These are phyloP conservation scores for Hippolais icterina DNA, from an alignment of 2,113 vertebrate genomes.

Conservation along the genomic window DNA sequence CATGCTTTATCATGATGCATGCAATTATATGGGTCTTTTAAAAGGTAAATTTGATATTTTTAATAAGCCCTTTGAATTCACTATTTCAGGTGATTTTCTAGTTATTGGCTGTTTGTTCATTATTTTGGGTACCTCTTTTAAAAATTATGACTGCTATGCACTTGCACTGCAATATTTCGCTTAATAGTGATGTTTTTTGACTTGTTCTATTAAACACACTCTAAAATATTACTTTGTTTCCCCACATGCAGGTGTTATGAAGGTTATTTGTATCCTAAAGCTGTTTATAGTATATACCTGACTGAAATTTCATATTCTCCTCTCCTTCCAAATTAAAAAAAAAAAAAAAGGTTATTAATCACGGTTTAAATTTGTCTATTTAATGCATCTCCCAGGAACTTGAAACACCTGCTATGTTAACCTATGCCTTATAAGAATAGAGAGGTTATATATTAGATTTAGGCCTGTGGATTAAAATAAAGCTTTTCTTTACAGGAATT, in stretches of 20 bases:
- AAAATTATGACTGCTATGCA: conserved; percentile 15
- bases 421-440: conserved; percentile 35
- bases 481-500: conserved; percentile 40
- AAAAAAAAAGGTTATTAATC: not conserved
- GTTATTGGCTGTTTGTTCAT: conserved; percentile 54
- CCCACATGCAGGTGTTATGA: not conserved
- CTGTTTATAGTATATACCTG: not conserved
- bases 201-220: conserved; percentile 26
- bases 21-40: not conserved
- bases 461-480: conserved; percentile 29
- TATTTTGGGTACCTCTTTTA: conserved; percentile 24
- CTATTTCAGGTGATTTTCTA: conserved; percentile 11
- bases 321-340: not conserved
- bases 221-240: conserved; percentile 27
- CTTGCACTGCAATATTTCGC: conserved; percentile 25
- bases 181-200: not conserved
- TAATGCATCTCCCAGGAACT: conserved; percentile 57
- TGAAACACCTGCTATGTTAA: conserved; percentile 57
- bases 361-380: conserved; percentile 43
- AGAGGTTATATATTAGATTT: conserved; percentile 12
- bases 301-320: conserved; percentile 46
- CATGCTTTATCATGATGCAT: not conserved
- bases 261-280: conserved; percentile 31
- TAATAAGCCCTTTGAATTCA: conserved; percentile 49
- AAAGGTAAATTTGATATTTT: conserved; percentile 34